Evolutionary conservation across 2,797 vertebrate species (phyloP).

Genomic region (Sebastes kiyomatsui): DNA sequence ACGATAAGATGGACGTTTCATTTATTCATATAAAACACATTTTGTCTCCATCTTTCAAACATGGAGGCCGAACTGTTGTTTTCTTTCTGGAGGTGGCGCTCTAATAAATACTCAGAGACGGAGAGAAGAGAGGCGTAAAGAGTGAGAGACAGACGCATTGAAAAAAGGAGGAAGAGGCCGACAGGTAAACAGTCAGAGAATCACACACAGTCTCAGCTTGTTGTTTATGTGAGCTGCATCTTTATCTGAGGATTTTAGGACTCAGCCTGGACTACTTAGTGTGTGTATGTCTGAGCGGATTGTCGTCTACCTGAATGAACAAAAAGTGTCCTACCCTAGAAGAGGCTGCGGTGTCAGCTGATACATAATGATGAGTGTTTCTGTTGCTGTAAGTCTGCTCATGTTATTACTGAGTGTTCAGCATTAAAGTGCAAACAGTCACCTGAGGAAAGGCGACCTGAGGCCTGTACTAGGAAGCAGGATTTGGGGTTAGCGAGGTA

Average conservation of each 20-base stretch:
- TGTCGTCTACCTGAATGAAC: not conserved
- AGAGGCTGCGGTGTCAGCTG: not conserved
- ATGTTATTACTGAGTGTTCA: not conserved
- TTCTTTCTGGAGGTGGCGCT: too few species aligned
- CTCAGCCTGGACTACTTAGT: not conserved
- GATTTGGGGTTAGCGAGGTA: too few species aligned
- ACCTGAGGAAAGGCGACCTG: not conserved
- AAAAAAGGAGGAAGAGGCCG: not conserved
- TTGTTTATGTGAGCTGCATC: not conserved
- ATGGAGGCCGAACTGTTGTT: too few species aligned
- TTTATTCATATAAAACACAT: too few species aligned
- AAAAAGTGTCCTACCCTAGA: not conserved
- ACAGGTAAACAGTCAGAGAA: not conserved
- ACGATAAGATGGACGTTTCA: too few species aligned
- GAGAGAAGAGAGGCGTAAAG: not conserved
- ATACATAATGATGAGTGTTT: not conserved
- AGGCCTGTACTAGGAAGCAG: too few species aligned
- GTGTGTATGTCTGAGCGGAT: not conserved
- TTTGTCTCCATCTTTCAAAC: too few species aligned
- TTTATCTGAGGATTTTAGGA: not conserved
- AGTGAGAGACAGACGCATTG: not conserved
- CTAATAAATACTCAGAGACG: too few species aligned
- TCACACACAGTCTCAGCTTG: not conserved
- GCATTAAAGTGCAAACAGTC: not conserved
- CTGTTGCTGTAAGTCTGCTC: not conserved